Evolutionary conservation across 2,888 invertebrate species (phyloP).

Genomic region (Nebria brevicollis): DNA sequence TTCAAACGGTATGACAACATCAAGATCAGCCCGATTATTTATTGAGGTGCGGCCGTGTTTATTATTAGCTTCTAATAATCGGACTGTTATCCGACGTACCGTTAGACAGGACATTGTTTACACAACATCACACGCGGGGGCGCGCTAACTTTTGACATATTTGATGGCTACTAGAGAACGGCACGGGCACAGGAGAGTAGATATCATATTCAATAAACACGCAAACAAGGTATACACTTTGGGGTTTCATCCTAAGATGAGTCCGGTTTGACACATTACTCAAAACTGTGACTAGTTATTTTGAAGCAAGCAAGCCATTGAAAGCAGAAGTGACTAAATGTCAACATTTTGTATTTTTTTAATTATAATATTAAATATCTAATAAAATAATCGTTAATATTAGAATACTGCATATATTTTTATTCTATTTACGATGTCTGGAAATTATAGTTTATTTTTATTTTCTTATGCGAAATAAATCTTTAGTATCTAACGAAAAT

Average conservation of each 20-base stretch:
- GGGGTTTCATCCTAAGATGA: slow-evolving; percentile 15
- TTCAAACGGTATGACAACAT: not conserved
- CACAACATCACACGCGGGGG: not conserved
- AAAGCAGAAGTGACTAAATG: too few species aligned
- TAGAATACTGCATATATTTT: too few species aligned
- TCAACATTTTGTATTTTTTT: too few species aligned
- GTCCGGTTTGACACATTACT: slow-evolving; percentile 43
- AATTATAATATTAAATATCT: too few species aligned
- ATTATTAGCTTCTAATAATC: not conserved
- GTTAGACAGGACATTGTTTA: not conserved
- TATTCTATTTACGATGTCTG: too few species aligned
- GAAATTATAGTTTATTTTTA: too few species aligned
- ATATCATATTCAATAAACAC: not conserved
- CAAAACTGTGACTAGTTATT: slow-evolving; percentile 6
- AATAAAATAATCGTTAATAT: too few species aligned
- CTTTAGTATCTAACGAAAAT: too few species aligned
- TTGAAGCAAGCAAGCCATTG: too few species aligned
- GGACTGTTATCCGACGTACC: not conserved
- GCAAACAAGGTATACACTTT: not conserved
- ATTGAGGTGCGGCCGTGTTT: not conserved
- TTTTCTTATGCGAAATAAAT: too few species aligned
- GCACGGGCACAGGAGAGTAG: not conserved
- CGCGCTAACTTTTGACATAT: not conserved
- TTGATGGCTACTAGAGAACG: not conserved
- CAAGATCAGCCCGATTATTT: not conserved